A percentile compares a stretch with the other conserved stretches of the same genome.
phyloP scores from a whole-genome alignment of 2,888 invertebrate species.

The Boloria selene region DNA sequence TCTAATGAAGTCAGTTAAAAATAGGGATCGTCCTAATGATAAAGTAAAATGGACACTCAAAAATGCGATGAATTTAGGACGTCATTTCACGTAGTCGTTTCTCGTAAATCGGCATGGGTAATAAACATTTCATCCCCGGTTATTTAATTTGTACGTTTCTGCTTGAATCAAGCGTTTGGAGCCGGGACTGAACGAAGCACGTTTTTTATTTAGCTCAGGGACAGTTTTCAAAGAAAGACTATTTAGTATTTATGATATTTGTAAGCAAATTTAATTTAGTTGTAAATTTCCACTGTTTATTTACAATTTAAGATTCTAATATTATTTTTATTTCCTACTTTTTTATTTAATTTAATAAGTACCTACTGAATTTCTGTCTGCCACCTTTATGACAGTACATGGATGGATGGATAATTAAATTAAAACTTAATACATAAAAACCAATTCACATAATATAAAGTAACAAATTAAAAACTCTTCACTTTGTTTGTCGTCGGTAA shows the following conservation, averaged over 20 bases:
- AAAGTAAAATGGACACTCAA: slow-evolving; percentile 12
- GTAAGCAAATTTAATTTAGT: slow-evolving; percentile 3
- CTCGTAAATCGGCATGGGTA: slow-evolving; percentile 43
- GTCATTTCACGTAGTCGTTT: slow-evolving; percentile 36
- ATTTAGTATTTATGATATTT: slow-evolving; percentile 25
- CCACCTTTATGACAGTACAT: too few species aligned
- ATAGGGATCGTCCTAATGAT: slow-evolving; percentile 4
- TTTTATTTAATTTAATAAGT: too few species aligned
- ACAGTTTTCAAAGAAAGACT: slow-evolving; percentile 22
- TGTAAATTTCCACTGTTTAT: neutral
- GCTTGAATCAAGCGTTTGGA: slow-evolving; percentile 37
- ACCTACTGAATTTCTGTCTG: too few species aligned
- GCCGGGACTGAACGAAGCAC: slow-evolving; percentile 36
- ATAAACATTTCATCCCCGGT: slow-evolving; percentile 49
- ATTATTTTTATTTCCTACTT: too few species aligned
- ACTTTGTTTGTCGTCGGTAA: neutral
- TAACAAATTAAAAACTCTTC: neutral
- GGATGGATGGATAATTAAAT: too few species aligned
- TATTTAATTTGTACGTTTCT: slow-evolving; percentile 46
- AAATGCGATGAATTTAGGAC: slow-evolving; percentile 18
- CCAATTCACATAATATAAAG: too few species aligned
- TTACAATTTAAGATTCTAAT: neutral
- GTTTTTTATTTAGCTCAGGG: slow-evolving; percentile 30
- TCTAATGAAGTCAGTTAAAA: neutral
- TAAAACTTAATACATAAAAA: too few species aligned